Percentiles rank a stretch among this genome's conserved stretches.
Evolutionary conservation across 2,797 vertebrate species (phyloP).

Genomic region (Craterocephalus amniculus): DNA sequence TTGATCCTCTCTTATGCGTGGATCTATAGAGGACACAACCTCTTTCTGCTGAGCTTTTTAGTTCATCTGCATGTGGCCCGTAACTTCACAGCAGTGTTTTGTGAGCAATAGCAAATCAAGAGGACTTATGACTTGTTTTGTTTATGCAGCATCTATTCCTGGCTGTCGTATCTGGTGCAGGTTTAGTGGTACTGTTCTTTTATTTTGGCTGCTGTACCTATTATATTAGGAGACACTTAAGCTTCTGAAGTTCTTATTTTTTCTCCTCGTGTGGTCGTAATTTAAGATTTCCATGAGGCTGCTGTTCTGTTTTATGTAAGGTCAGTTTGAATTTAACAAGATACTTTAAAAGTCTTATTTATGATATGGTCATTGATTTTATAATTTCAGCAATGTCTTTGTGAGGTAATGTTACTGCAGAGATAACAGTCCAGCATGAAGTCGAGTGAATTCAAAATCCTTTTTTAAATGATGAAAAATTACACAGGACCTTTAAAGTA

Average conservation of each 20-base stretch:
- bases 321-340: background rate
- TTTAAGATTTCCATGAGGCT: background rate
- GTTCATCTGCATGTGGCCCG: slow-evolving; percentile 5
- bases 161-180: background rate
- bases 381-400: background rate
- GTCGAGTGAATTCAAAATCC: background rate
- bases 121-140: slow-evolving; percentile 10
- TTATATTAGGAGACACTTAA: background rate
- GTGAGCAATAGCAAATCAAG: background rate
- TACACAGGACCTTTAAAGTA: background rate
- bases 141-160: slow-evolving; percentile 11
- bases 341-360: background rate
- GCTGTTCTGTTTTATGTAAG: background rate
- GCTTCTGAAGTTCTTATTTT: background rate
- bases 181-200: background rate
- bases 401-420: background rate
- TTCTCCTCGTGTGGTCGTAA: background rate
- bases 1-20: slow-evolving; percentile 49
- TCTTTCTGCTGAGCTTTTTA: slow-evolving; percentile 29
- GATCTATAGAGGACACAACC: slow-evolving; percentile 36
- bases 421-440: background rate
- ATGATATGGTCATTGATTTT: background rate
- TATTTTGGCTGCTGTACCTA: background rate
- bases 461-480: background rate
- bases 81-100: background rate